Evolutionary conservation across 2,888 invertebrate genomes (phyloP).

Genomic region (Piscicola geometra): DNA sequence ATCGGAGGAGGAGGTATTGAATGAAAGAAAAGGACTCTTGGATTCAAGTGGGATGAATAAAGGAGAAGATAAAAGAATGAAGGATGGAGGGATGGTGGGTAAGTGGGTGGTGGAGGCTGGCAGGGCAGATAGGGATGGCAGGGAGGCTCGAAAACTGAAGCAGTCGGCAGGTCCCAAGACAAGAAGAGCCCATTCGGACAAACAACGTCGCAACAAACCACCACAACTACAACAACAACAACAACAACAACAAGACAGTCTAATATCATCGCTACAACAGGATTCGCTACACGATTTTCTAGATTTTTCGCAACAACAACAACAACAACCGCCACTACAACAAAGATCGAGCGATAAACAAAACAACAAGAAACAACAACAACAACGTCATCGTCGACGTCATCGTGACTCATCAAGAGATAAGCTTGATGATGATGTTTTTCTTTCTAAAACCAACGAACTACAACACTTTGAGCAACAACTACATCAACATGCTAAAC

Average conservation of each 20-base stretch:
- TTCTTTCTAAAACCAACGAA: background rate
- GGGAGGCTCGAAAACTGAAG: background rate
- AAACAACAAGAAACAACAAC: background rate
- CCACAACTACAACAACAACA: conserved; percentile 7
- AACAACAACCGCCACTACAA: background rate
- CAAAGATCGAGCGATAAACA: background rate
- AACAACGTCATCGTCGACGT: background rate
- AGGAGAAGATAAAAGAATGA: background rate
- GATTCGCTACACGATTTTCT: too few species aligned
- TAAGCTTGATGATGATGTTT: background rate
- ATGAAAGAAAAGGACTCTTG: background rate
- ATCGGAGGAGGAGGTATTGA: too few species aligned
- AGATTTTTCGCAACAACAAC: background rate
- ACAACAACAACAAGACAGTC: background rate
- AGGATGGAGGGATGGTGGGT: too few species aligned
- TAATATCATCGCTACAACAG: background rate
- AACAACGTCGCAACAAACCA: background rate
- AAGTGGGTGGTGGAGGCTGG: too few species aligned
- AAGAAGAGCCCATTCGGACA: background rate
- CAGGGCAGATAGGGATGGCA: background rate
- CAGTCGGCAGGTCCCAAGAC: background rate
- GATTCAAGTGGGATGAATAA: background rate
- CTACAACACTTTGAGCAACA: background rate
- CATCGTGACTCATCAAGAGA: background rate
- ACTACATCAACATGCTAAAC: background rate